These are phyloP conservation scores for Agrilus mali DNA, from an alignment of 2,888 invertebrate species.

Conservation along the genomic window DNA sequence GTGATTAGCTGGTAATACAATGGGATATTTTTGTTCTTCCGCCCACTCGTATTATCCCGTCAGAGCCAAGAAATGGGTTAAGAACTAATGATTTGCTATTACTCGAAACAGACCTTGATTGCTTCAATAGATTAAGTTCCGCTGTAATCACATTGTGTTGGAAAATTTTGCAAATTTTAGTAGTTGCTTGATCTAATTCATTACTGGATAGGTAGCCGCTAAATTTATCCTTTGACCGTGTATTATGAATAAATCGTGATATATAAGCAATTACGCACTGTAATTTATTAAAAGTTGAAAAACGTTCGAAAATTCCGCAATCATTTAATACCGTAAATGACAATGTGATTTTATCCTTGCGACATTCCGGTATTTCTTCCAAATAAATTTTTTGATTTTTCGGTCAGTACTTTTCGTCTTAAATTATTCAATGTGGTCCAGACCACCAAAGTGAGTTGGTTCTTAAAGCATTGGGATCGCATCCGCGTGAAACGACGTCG, in stretches of 20 bases:
- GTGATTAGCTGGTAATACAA: constrained; percentile 9
- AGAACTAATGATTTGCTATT: constrained; percentile 7
- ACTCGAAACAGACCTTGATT: not conserved
- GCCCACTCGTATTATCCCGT: constrained; percentile 9
- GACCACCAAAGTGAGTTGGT: constrained; percentile 2
- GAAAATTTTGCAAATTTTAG: no score
- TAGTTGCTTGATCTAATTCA: no score
- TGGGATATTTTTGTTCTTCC: constrained; percentile 9
- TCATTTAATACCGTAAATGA: no score
- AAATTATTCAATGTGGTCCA: constrained; percentile 4
- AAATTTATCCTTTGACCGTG: no score
- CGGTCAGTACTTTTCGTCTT: no score
- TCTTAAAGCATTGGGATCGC: not conserved
- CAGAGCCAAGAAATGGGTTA: constrained; percentile 14
- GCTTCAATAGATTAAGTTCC: not conserved
- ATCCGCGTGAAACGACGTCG: constrained; percentile 7
- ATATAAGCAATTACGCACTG: constrained; percentile 4
- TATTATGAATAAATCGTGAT: constrained; percentile 6
- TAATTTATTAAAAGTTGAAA: constrained; percentile 6
- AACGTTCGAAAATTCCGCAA: constrained; percentile 6
- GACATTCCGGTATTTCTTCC: no score
- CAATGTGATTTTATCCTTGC: not conserved
- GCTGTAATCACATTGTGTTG: no score
- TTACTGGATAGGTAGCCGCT: no score
- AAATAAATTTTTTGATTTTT: no score